A percentile compares a stretch with the other conserved stretches of the same genome.
Conservation (phyloP, 2,797 vertebrate species). For the Hyperoplus immaculatus region DNA sequence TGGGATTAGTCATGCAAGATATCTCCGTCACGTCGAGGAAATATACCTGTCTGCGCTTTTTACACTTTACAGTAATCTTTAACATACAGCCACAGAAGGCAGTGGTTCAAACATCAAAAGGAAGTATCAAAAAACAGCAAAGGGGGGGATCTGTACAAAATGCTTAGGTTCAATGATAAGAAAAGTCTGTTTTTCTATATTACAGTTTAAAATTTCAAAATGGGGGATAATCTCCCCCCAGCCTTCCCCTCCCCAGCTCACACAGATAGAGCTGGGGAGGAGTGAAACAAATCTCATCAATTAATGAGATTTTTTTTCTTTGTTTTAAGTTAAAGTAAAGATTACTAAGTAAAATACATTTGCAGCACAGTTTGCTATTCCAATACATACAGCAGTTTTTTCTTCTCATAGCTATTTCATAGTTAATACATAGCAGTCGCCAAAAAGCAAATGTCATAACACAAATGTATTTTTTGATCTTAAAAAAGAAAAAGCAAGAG, state of each 20-base stretch:
- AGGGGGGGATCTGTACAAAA: conserved; percentile 93
- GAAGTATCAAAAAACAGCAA: conserved; percentile 92
- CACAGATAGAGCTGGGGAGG: conserved; percentile 88
- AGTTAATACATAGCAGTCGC: conserved; percentile 96
- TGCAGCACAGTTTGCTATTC: conserved; percentile 94
- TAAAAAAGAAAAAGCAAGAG: conserved; percentile 72
- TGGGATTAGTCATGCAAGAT: conserved; percentile 94
- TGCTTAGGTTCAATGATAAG: conserved; percentile 90
- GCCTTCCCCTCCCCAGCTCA: conserved; percentile 63
- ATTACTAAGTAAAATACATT: conserved; percentile 95
- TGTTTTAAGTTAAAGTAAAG: conserved; percentile 86
- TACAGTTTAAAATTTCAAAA: conserved; percentile 94
- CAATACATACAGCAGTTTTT: conserved; percentile 95
- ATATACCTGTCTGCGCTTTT: conserved; percentile 81
- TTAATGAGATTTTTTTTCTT: conserved; percentile 64
- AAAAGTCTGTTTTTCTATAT: conserved; percentile 93
- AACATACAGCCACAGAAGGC: conserved; percentile 90
- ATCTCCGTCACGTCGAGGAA: conserved; percentile 90
- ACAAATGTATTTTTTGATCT: conserved; percentile 87
- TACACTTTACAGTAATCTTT: conserved; percentile 83
- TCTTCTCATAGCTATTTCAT: conserved; percentile 90
- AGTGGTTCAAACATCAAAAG: conserved; percentile 90
- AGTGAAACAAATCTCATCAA: too few relatives aligned
- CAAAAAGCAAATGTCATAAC: conserved; percentile 89
- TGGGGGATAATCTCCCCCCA: conserved; percentile 85